These are phyloP conservation scores for Hormaphis cornu DNA, from an alignment of 1,140 invertebrate species.

Conservation along the genomic window DNA sequence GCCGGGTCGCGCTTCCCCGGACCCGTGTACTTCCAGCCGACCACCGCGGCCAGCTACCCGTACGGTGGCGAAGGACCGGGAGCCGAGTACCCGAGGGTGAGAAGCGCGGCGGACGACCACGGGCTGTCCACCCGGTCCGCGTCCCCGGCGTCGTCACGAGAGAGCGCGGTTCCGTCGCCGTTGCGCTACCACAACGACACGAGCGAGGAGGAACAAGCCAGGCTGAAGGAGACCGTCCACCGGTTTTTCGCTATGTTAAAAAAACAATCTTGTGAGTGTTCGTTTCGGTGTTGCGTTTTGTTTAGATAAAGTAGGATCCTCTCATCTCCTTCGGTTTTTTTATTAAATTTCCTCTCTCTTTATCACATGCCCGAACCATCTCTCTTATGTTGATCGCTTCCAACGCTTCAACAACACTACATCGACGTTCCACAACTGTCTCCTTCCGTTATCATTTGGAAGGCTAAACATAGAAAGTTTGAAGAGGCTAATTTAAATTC, in stretches of 20 bases:
- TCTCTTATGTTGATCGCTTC: too few species aligned
- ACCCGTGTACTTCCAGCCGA: neutral
- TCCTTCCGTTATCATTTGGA: too few species aligned
- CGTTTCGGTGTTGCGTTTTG: neutral
- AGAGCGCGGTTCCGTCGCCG: neutral
- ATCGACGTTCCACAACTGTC: too few species aligned
- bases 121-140: neutral
- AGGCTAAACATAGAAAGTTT: too few species aligned
- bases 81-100: neutral
- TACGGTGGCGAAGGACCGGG: neutral
- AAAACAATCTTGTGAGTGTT: neutral
- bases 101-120: neutral
- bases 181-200: conserved; percentile 1
- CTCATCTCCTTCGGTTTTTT: too few species aligned
- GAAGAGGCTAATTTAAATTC: too few species aligned
- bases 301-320: too few species aligned
- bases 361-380: too few species aligned
- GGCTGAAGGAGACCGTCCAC: conserved; percentile 13
- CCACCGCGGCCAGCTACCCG: too few species aligned
- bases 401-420: too few species aligned
- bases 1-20: too few species aligned
- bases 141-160: neutral
- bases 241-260: conserved; percentile 18
- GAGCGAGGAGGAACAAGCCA: neutral
- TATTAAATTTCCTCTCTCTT: too few species aligned